A percentile compares a stretch with the other conserved stretches of the same genome.
Conservation (phyloP, 2,797 vertebrate genomes). For the Eulemur coronatus region DNA sequence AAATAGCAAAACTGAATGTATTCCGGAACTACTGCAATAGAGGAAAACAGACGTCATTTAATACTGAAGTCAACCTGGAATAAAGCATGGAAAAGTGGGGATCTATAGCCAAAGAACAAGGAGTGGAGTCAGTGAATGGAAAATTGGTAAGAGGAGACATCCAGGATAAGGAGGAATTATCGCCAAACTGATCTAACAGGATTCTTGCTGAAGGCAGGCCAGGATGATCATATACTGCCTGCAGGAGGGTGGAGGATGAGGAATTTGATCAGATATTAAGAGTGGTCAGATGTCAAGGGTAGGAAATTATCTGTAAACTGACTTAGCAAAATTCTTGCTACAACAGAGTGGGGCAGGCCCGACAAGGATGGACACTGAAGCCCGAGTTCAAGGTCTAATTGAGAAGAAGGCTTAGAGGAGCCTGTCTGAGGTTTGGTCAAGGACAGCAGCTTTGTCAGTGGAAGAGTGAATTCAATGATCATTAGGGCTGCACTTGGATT, state of each 20-base stretch:
- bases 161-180: background rate
- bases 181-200: background rate
- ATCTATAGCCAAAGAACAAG: background rate
- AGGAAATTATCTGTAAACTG: background rate
- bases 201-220: background rate
- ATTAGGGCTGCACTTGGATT: rapidly evolving
- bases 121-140: too few species aligned
- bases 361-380: too few species aligned
- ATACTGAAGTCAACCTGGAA: background rate
- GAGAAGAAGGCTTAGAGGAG: background rate
- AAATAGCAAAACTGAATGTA: background rate
- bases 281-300: rapidly evolving
- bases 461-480: background rate
- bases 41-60: background rate
- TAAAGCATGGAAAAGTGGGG: too few species aligned
- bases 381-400: background rate
- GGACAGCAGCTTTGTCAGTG: background rate
- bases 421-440: background rate
- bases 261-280: background rate
- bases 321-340: background rate
- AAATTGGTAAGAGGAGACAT: background rate
- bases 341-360: background rate
- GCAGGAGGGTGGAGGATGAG: background rate
- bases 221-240: background rate
- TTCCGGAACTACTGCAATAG: background rate